Evolutionary conservation across 2,113 vertebrate genomes (phyloP).

Genomic region (Furnarius figulus): DNA sequence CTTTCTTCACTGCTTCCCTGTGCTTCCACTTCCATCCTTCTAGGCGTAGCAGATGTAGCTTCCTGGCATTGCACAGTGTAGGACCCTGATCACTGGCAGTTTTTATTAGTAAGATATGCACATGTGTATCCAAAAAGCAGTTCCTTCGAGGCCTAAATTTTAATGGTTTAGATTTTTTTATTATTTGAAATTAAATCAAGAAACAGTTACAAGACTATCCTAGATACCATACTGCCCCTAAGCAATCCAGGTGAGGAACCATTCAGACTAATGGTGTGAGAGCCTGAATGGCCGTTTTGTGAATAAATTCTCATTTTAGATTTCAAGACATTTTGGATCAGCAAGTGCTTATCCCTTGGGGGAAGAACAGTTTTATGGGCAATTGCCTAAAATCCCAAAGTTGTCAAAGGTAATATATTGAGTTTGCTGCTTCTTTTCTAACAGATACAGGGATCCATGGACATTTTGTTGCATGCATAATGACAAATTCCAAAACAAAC

Average conservation of each 20-base stretch:
- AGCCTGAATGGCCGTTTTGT: neutral
- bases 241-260: neutral
- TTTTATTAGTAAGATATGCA: neutral
- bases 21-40: neutral
- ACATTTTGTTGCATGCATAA: neutral
- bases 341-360: neutral
- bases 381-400: neutral
- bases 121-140: neutral
- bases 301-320: neutral
- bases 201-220: neutral
- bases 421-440: neutral
- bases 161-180: neutral
- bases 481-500: neutral
- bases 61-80: neutral
- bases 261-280: neutral
- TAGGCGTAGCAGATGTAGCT: neutral
- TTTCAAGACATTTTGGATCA: neutral
- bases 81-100: neutral
- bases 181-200: neutral
- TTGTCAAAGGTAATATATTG: neutral
- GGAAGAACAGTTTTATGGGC: neutral
- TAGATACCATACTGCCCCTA: neutral
- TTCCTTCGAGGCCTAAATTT: neutral
- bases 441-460: neutral
- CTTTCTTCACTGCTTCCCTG: rapidly evolving